Evolutionary conservation across 2,113 vertebrate genomes (phyloP).

Genomic region (Epinephelus moara): DNA sequence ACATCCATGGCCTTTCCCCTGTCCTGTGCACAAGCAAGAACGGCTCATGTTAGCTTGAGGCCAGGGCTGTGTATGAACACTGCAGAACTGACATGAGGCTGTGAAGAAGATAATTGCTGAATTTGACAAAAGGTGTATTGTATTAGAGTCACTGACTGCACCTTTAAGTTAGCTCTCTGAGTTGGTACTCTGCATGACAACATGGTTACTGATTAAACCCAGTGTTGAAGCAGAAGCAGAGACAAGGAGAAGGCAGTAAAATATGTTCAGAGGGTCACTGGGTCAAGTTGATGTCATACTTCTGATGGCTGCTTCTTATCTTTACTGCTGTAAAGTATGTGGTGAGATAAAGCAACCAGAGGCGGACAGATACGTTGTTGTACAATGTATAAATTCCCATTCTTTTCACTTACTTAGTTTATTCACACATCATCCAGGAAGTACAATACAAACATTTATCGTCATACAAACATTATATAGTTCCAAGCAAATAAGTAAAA

Average conservation of each 20-base stretch:
- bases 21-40: no score
- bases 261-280: not conserved
- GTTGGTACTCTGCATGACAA: not conserved
- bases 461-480: not conserved
- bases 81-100: no score
- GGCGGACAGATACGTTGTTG: not conserved
- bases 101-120: no score
- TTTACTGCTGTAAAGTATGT: not conserved
- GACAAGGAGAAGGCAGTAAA: not conserved
- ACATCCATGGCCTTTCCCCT: no score
- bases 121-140: no score
- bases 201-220: constrained; percentile 20
- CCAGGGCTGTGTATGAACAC: no score
- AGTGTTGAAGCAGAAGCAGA: not conserved
- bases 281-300: not conserved
- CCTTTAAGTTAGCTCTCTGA: not conserved
- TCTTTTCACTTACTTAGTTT: no score
- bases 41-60: no score
- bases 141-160: no score
- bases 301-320: constrained; percentile 1
- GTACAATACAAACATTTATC: no score
- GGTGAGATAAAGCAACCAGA: not conserved
- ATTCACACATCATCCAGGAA: no score
- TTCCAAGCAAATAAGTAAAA: no score
- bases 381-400: not conserved